Evolutionary conservation across 2,888 invertebrate genomes (phyloP).

Genomic region (Papilio elwesi): DNA sequence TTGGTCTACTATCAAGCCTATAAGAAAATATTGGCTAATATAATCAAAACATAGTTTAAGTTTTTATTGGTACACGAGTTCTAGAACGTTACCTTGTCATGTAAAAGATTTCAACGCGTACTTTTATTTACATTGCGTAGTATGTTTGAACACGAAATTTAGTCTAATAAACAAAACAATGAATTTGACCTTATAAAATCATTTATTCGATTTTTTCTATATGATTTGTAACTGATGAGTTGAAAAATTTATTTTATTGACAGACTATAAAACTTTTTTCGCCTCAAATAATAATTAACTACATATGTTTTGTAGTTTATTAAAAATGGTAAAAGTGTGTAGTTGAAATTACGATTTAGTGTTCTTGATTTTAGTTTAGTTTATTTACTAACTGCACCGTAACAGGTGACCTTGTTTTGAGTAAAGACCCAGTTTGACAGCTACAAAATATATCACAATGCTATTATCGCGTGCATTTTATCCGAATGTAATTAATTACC

Average conservation of each 20-base stretch:
- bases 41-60: slow-evolving; percentile 5
- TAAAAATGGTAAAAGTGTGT: too few relatives aligned
- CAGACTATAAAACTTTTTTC: background rate
- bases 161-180: too few relatives aligned
- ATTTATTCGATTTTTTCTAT: background rate
- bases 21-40: slow-evolving; percentile 16
- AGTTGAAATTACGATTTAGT: too few relatives aligned
- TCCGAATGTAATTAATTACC: too few relatives aligned
- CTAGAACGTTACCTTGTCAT: background rate
- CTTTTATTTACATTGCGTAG: background rate
- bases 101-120: slow-evolving; percentile 74
- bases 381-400: too few relatives aligned
- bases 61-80: background rate
- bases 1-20: slow-evolving; percentile 43
- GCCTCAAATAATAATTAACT: background rate
- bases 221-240: background rate
- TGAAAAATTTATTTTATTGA: background rate
- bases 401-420: too few relatives aligned
- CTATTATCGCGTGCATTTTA: too few relatives aligned
- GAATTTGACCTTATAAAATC: background rate
- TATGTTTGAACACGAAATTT: background rate
- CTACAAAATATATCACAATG: too few relatives aligned
- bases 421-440: too few relatives aligned
- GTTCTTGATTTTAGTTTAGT: too few relatives aligned
- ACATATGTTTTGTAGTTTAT: too few relatives aligned